phyloP scores from a whole-genome alignment of 2,113 vertebrate genomes.

The Phylloscopus trochilus region DNA sequence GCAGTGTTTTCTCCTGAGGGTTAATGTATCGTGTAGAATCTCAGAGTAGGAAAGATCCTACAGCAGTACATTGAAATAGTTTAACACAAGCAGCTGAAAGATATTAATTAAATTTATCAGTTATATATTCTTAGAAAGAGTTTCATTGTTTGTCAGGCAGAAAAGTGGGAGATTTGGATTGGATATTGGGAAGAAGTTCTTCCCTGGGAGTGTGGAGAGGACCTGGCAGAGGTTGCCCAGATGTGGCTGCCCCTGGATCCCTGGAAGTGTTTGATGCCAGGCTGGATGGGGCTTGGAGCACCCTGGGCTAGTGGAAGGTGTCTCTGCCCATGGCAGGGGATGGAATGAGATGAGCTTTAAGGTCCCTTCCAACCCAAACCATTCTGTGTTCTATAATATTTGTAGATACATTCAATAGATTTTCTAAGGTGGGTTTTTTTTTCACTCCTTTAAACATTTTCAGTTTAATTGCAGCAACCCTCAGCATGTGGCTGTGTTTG shows the following conservation, averaged over 20 bases:
- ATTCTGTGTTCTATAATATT: not conserved
- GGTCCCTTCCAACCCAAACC: not conserved
- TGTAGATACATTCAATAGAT: not conserved
- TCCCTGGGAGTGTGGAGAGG: fast-evolving
- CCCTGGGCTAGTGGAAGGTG: fast-evolving
- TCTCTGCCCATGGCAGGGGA: not conserved
- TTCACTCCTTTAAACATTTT: not conserved
- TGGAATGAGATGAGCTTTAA: not conserved
- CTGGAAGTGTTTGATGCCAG: not conserved
- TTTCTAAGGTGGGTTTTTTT: not conserved
- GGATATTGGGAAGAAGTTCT: not conserved
- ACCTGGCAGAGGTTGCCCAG: not conserved
- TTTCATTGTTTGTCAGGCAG: not conserved
- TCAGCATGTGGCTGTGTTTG: not conserved
- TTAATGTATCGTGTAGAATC: not conserved
- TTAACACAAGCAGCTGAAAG: not conserved
- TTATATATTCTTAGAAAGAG: not conserved
- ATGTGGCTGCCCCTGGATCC: not conserved
- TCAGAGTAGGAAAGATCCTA: not conserved
- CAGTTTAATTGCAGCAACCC: not conserved
- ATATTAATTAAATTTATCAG: not conserved
- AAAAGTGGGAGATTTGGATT: not conserved
- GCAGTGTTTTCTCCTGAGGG: not conserved
- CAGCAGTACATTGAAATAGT: fast-evolving
- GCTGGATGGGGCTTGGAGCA: fast-evolving